Evolutionary conservation across 2,797 vertebrate species (phyloP).

Genomic region (Sciurus carolinensis): DNA sequence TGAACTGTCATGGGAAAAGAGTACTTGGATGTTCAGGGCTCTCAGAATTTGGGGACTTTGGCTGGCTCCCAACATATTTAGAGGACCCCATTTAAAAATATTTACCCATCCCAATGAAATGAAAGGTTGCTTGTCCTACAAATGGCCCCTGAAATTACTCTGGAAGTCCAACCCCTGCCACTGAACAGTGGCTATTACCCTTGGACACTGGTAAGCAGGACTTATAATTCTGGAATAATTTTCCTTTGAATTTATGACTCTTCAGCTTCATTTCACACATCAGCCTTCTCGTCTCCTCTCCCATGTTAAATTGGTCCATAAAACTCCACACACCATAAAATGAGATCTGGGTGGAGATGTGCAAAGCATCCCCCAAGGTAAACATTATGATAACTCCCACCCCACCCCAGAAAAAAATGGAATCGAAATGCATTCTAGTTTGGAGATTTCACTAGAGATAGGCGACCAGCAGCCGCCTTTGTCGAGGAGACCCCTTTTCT

Average conservation of each 20-base stretch:
- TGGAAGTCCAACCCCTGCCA: slow-evolving; percentile 64
- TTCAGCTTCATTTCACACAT: slow-evolving; percentile 77
- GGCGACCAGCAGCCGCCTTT: neutral
- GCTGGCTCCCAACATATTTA: slow-evolving; percentile 64
- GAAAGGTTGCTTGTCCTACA: slow-evolving; percentile 81
- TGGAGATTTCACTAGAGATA: neutral
- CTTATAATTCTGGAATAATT: slow-evolving; percentile 83
- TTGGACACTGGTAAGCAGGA: slow-evolving; percentile 77
- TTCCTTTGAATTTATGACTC: slow-evolving; percentile 81
- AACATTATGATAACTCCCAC: slow-evolving; percentile 62
- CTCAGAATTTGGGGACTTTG: slow-evolving; percentile 73
- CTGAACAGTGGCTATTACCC: slow-evolving; percentile 78
- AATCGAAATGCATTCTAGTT: slow-evolving; percentile 22
- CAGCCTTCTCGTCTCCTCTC: slow-evolving; percentile 78
- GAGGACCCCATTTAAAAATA: slow-evolving; percentile 80
- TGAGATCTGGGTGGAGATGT: slow-evolving; percentile 70
- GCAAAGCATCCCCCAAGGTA: slow-evolving; percentile 73
- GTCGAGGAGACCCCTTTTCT: neutral
- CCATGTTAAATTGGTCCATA: slow-evolving; percentile 80
- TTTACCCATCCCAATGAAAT: slow-evolving; percentile 78
- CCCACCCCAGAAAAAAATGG: slow-evolving; percentile 6
- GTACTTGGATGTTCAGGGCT: slow-evolving; percentile 35
- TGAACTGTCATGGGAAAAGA: slow-evolving; percentile 63
- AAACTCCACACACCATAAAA: slow-evolving; percentile 83
- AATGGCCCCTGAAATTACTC: slow-evolving; percentile 80